Evolutionary conservation across 2,888 invertebrate species (phyloP), one percentile per base, ranked within the genome.

Genomic region (Lysandra coridon): DNA sequence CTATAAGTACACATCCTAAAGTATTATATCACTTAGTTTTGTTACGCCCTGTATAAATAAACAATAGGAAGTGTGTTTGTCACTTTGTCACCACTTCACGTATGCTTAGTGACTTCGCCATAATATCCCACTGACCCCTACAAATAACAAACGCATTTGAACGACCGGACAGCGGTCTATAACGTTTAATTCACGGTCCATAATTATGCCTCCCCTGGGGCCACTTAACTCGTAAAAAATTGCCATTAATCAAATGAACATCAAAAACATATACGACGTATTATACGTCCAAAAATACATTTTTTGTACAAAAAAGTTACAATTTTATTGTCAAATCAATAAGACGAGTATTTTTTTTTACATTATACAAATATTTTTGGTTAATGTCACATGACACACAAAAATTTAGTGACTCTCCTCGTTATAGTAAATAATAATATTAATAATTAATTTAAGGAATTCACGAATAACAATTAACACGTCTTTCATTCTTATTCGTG

Each of bases 141-240:
- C 57, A 57, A 17, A 17, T 57, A 17, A 57, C 57, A 4, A 53
- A 57, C 57, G 23, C 12, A 69, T 69, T 69, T 37, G 33, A 33
- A 37, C 30, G 33, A 69, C 33, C 23, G 69, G 33, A 3, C 69
- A 37, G 12, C 33, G 64, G 23, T 33, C 2, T 69, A 37, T 69
- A 37, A 33, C 64, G 30, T 30, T 69, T 69, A 69, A 69, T 69
- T 69, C 14, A 33, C 30, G 33, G 64, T 33, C 64, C 30, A 69
- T 69, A 69, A 37, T n/a, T n/a, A n/a, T 17, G 14, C 33, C 33
- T 69, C 69, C 37, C 33, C 0, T 69, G 33, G 64, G 49, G 69
- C 14, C 33, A 37, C 69, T 69, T 69, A 69, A 69, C 33, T 69
- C 69, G 17, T 69, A 37, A 69, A 62, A 69, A 69, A 33, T 33